Evolutionary conservation across 2,113 vertebrate genomes (phyloP).

Genomic region (Octodon degus): DNA sequence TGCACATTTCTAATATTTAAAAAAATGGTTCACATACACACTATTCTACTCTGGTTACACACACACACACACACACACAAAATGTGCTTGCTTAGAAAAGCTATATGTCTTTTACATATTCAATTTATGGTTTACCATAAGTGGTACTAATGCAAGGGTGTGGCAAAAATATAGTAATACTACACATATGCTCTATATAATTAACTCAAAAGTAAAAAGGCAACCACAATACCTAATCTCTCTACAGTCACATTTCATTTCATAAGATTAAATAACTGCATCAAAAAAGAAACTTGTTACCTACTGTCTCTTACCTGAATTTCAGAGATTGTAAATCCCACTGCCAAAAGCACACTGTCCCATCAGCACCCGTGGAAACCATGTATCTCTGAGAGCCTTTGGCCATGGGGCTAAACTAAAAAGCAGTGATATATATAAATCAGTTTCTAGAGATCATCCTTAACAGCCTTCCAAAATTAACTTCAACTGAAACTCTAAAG

Average conservation of each 20-base stretch:
- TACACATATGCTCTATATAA: neutral
- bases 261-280: neutral
- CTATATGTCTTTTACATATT: neutral
- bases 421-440: conserved; percentile 45
- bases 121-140: neutral
- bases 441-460: neutral
- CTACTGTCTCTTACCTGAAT: conserved; percentile 91
- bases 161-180: neutral
- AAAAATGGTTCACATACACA: neutral
- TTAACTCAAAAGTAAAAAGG: conserved; percentile 47
- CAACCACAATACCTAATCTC: neutral
- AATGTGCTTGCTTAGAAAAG: neutral
- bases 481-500: neutral
- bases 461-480: conserved; percentile 42
- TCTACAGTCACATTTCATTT: conserved; percentile 27
- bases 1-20: neutral
- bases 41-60: neutral
- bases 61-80: neutral
- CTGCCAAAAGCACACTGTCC: conserved; percentile 98
- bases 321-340: conserved; percentile 94
- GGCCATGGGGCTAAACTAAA: conserved; percentile 97
- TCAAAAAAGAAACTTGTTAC: neutral
- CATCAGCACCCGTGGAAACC: conserved; percentile 98
- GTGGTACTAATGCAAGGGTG: too few species aligned
- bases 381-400: conserved; percentile 95